Evolutionary conservation across 2,888 invertebrate genomes (phyloP), one percentile per base, ranked within the genome.

Genomic region (Chydorus sphaericus): DNA sequence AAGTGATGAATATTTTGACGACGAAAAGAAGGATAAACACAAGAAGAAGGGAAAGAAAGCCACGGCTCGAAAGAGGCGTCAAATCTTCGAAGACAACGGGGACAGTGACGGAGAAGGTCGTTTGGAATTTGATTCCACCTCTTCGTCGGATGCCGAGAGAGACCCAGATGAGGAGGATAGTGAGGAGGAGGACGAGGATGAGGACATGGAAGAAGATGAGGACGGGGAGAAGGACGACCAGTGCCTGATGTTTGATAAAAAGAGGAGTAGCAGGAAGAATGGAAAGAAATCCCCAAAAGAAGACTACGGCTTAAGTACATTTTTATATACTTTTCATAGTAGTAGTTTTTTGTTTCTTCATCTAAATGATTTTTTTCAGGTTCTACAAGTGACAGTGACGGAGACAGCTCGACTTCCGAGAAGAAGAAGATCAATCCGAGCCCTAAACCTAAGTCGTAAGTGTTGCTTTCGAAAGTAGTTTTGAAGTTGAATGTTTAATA

Each of bases 61-160:
- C 20, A 54, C 62, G 60, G 66, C 64, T 60, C 88, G 85, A 66
- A 85, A 86, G 65, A 85, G 86, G 71, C 81, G 82, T 56, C 83
- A 82, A 60, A 83, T 85, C 0, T 85, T 86, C 56, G 94, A 96
- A 68, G 96, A 97, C 66, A 93, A 93, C 61, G 96, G 96, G 69
- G 94, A 96, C 68, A 93, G 93, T 0, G 94, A 97, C 68, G 92
- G 89, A 65, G 96, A 96, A 71, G 94, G 94, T 0, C 71, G 88
- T 54, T n/a, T n/a, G n/a, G 96, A 97, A 73, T 78, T 83, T 62
- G 96, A 96, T 70, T 96, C 96, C 66, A 93, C 94, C 66, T 88
- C 90, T 67, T 85, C 85, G 0, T 85, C 85, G 1, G 82, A 82
- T 60, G 31, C 30, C 4, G 50, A 50, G 5, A 50, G 66, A 52